Evolutionary conservation across 2,888 invertebrate genomes (phyloP).

Genomic region (Napeogenes sylphis): DNA sequence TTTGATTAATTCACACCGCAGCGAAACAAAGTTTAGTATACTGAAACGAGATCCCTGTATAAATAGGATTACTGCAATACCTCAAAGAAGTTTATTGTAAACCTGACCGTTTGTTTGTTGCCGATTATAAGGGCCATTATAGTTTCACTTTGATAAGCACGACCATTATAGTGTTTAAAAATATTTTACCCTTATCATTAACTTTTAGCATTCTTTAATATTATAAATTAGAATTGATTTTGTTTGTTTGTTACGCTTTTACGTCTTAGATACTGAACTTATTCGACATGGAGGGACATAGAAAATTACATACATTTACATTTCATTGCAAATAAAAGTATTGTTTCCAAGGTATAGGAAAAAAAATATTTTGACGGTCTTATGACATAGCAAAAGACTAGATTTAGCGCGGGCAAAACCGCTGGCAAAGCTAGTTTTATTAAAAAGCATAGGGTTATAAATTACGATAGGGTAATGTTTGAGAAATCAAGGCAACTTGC

Average conservation of each 20-base stretch:
- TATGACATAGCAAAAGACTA: too few relatives aligned
- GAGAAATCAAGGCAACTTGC: slow-evolving; percentile 19
- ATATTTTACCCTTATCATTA: background rate
- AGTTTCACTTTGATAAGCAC: background rate
- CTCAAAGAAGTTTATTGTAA: slow-evolving; percentile 17
- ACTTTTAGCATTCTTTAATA: too few relatives aligned
- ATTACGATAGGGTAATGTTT: slow-evolving; percentile 8
- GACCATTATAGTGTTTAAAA: background rate
- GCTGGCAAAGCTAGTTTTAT: too few relatives aligned
- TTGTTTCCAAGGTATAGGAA: too few relatives aligned
- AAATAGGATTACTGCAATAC: slow-evolving; percentile 54
- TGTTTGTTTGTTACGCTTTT: too few relatives aligned
- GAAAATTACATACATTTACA: too few relatives aligned
- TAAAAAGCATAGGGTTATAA: background rate
- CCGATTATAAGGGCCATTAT: background rate
- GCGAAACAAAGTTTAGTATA: slow-evolving; percentile 62
- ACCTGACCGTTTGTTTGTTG: slow-evolving; percentile 10
- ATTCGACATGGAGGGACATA: too few relatives aligned
- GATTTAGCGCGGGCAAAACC: too few relatives aligned
- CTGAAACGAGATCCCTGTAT: slow-evolving; percentile 68
- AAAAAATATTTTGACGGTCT: too few relatives aligned
- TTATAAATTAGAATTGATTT: too few relatives aligned
- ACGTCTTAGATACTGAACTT: too few relatives aligned
- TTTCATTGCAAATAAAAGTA: too few relatives aligned
- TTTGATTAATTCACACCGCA: slow-evolving; percentile 73